Conservation (phyloP, 2,888 invertebrate genomes). For the Unio delphinus region DNA sequence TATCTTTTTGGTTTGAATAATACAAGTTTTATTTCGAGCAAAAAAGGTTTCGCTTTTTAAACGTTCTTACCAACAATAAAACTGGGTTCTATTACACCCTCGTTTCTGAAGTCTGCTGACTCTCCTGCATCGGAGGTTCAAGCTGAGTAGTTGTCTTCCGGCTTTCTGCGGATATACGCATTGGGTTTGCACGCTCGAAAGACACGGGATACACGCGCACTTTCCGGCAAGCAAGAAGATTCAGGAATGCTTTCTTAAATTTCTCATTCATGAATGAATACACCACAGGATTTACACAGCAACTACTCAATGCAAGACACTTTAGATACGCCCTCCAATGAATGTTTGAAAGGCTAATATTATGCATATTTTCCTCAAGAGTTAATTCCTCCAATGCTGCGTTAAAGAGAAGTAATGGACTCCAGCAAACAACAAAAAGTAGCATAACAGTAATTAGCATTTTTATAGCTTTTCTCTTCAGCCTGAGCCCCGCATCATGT, state of each 20-base stretch:
- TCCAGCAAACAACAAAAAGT: slow-evolving; percentile 50
- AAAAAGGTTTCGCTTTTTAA: no score
- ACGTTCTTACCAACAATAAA: no score
- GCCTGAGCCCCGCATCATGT: slow-evolving; percentile 33
- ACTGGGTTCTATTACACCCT: slow-evolving; percentile 7
- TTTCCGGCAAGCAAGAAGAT: slow-evolving; percentile 33
- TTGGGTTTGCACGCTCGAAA: slow-evolving; percentile 54
- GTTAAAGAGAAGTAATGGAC: slow-evolving; percentile 46
- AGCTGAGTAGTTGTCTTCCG: slow-evolving; percentile 27
- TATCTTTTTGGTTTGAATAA: no score
- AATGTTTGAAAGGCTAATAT: slow-evolving; percentile 16
- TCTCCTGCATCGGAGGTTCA: slow-evolving; percentile 14
- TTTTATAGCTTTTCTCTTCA: slow-evolving; percentile 51
- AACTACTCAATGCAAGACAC: slow-evolving; percentile 47
- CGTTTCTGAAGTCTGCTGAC: slow-evolving; percentile 25
- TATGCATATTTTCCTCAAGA: slow-evolving; percentile 20
- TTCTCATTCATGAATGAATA: slow-evolving; percentile 59
- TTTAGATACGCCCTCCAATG: slow-evolving; percentile 39
- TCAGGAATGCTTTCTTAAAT: slow-evolving; percentile 44
- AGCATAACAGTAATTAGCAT: slow-evolving; percentile 54
- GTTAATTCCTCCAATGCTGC: slow-evolving; percentile 31
- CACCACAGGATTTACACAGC: slow-evolving; percentile 54
- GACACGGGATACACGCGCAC: slow-evolving; percentile 77
- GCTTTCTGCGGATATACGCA: slow-evolving; percentile 23
- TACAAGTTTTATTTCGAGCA: no score